Evolutionary conservation across 2,888 invertebrate species (phyloP).

Genomic region (Ophion ventricosus): DNA sequence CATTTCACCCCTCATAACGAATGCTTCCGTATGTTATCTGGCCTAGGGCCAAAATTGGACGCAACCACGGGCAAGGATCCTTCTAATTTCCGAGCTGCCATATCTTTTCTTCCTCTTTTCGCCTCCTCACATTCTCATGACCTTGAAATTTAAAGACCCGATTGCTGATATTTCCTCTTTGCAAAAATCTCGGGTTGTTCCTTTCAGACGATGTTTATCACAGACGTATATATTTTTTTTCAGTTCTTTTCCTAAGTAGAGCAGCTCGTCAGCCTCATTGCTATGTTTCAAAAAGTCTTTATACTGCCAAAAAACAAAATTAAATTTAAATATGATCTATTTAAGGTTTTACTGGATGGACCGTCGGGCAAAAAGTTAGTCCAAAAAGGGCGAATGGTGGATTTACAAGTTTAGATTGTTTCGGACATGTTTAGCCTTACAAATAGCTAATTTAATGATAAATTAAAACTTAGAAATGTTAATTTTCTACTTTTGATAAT

Average conservation of each 20-base stretch:
- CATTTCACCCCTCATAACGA: constrained; percentile 37
- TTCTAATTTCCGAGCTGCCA: constrained; percentile 71
- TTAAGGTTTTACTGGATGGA: too few relatives aligned
- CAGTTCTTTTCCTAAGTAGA: background rate
- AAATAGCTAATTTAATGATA: too few relatives aligned
- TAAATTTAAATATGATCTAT: too few relatives aligned
- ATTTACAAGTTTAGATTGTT: too few relatives aligned
- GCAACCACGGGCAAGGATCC: constrained; percentile 68
- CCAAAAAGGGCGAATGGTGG: too few relatives aligned
- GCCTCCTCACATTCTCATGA: constrained; percentile 28
- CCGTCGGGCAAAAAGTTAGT: too few relatives aligned
- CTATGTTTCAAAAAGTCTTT: background rate
- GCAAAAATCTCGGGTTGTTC: constrained; percentile 7
- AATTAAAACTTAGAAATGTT: too few relatives aligned
- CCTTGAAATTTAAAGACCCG: constrained; percentile 44
- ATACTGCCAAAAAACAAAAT: too few relatives aligned
- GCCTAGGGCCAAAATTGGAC: constrained; percentile 70
- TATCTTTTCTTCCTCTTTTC: constrained; percentile 46
- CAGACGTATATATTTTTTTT: constrained; percentile 15
- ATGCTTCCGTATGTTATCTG: constrained; percentile 64
- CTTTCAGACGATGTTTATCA: constrained; percentile 11
- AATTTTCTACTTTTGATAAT: too few relatives aligned
- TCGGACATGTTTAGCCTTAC: too few relatives aligned
- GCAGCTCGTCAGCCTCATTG: background rate
- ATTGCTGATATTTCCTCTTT: constrained; percentile 8